These are phyloP conservation scores for Xenus cinereus DNA, from an alignment of 2,113 vertebrate species.

Conservation along the genomic window DNA sequence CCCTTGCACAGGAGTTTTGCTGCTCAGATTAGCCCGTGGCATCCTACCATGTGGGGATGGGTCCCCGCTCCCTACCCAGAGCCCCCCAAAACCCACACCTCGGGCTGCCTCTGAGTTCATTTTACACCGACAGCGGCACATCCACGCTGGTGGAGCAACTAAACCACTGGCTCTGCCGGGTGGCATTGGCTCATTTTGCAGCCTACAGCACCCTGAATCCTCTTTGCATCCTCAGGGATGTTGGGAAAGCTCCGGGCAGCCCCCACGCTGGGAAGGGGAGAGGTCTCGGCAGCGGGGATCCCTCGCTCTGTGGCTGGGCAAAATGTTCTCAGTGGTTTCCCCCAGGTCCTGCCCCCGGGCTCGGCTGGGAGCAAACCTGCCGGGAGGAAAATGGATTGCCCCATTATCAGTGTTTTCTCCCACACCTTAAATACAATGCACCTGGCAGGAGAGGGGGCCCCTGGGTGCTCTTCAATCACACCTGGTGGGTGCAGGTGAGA, in stretches of 20 bases:
- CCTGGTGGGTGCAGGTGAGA: background rate
- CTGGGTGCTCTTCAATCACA: background rate
- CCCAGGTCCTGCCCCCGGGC: background rate
- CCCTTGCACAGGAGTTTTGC: fast-evolving
- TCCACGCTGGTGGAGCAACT: background rate
- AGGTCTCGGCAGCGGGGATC: fast-evolving
- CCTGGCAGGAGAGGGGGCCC: background rate
- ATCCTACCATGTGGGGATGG: fast-evolving
- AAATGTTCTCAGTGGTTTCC: background rate
- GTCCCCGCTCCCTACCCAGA: background rate
- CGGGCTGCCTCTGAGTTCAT: fast-evolving
- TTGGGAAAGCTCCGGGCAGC: fast-evolving
- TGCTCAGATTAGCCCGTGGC: background rate
- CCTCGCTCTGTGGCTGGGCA: background rate
- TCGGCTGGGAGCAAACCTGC: background rate
- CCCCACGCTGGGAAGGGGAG: background rate
- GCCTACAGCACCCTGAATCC: fast-evolving
- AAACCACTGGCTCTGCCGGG: background rate
- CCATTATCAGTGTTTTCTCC: background rate
- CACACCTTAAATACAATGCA: conserved; percentile 16
- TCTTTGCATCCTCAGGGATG: background rate
- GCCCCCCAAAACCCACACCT: fast-evolving
- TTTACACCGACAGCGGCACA: background rate
- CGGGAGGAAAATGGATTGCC: background rate
- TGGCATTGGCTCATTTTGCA: background rate